A percentile compares a stretch with the other conserved stretches of the same genome.
phyloP scores from a whole-genome alignment of 2,888 invertebrate genomes.

The Scaptomyza flava region DNA sequence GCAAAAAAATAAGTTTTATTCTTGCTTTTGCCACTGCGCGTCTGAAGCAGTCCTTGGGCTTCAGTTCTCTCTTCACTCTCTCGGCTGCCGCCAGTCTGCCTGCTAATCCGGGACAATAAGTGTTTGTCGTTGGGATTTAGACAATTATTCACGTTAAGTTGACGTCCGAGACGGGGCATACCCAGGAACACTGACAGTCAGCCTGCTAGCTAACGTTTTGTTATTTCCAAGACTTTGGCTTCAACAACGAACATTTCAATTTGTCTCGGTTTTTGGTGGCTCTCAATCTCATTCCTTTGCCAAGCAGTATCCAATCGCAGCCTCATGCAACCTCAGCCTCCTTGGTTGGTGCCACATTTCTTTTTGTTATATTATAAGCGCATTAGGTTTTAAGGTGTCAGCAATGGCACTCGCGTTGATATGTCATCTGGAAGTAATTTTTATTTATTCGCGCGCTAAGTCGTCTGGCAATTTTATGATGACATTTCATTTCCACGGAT shows the following conservation, averaged over 20 bases:
- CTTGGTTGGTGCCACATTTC: constrained; percentile 60
- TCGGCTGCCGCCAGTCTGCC: constrained; percentile 46
- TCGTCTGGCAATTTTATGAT: constrained; percentile 79
- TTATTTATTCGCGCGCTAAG: constrained; percentile 78
- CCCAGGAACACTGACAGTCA: constrained; percentile 45
- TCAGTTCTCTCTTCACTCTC: constrained; percentile 13
- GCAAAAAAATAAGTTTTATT: constrained; percentile 41
- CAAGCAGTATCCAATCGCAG: not conserved
- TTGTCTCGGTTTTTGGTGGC: constrained; percentile 54
- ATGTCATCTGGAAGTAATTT: constrained; percentile 80
- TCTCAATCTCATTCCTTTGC: constrained; percentile 12
- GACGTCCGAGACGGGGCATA: constrained; percentile 75
- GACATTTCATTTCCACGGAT: constrained; percentile 79
- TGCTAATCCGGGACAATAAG: constrained; percentile 80
- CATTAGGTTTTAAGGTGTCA: constrained; percentile 81
- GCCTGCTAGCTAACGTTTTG: constrained; percentile 59
- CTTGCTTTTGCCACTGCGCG: constrained; percentile 47
- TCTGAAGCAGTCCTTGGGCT: constrained; percentile 61
- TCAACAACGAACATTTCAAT: constrained; percentile 11
- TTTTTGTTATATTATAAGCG: constrained; percentile 72
- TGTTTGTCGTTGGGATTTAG: constrained; percentile 80
- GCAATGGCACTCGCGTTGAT: constrained; percentile 75
- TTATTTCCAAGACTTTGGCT: constrained; percentile 51
- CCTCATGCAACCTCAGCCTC: not conserved
- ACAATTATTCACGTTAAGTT: constrained; percentile 80